A percentile compares a stretch with the other conserved stretches of the same genome.
Conservation (phyloP, 1,140 invertebrate genomes). For the Lordiphosa collinella region DNA sequence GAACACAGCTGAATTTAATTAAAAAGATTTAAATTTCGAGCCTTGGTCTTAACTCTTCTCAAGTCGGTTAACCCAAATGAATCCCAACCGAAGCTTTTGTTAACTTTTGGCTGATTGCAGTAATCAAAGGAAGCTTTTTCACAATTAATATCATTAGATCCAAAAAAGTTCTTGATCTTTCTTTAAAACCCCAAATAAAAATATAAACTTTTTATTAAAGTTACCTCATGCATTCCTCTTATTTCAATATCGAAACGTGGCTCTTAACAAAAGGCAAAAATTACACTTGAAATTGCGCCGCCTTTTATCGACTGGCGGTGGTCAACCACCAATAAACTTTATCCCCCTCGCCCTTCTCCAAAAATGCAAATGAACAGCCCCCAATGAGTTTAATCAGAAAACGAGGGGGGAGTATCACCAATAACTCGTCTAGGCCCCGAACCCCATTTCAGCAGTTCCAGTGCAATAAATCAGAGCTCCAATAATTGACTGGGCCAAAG, state of each 20-base stretch:
- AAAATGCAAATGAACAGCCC: constrained; percentile 66
- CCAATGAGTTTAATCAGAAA: constrained; percentile 38
- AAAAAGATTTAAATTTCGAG: too few species aligned
- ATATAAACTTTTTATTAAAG: too few species aligned
- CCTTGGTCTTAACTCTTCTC: too few species aligned
- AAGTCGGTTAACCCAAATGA: too few species aligned
- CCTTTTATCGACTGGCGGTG: constrained; percentile 38
- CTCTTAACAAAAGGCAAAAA: constrained; percentile 27
- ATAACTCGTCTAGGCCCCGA: constrained; percentile 58
- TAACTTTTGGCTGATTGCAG: too few species aligned
- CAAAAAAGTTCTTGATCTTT: too few species aligned
- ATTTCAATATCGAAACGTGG: constrained; percentile 40
- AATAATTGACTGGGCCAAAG: constrained; percentile 68
- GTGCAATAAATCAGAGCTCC: constrained; percentile 70
- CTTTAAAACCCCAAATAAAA: too few species aligned
- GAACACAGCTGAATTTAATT: too few species aligned
- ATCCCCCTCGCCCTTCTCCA: constrained; percentile 13
- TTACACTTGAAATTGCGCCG: constrained; percentile 58
- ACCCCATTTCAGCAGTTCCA: constrained; percentile 33
- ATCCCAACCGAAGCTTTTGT: too few species aligned
- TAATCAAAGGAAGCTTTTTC: too few species aligned
- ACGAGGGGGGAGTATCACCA: constrained; percentile 39
- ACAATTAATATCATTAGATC: too few species aligned
- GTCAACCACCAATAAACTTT: constrained; percentile 64
- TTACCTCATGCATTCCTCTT: too few species aligned